phyloP scores from a whole-genome alignment of 2,113 vertebrate genomes.

The Lophotis ruficrista region DNA sequence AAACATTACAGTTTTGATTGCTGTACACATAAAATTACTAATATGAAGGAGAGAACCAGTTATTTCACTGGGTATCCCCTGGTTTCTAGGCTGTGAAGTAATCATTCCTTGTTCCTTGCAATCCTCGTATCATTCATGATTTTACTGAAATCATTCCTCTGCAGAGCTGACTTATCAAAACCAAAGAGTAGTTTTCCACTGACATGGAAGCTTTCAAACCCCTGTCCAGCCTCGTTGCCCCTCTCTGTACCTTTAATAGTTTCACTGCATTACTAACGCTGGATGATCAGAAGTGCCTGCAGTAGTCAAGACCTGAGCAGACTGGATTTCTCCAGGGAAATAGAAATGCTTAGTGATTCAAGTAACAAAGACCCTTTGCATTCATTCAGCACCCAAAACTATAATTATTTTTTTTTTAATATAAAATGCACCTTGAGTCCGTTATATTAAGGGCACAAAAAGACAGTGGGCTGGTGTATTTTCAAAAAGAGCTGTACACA shows the following conservation, averaged over 20 bases:
- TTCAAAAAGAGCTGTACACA: fast-evolving
- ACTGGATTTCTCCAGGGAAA: background rate
- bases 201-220: background rate
- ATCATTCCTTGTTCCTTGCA: background rate
- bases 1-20: background rate
- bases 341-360: background rate
- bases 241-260: background rate
- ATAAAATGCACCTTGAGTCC: background rate
- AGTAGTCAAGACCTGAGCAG: background rate
- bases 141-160: background rate
- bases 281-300: background rate
- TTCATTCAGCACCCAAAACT: background rate
- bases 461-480: fast-evolving
- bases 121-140: background rate
- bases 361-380: background rate
- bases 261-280: background rate
- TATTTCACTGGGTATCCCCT: background rate
- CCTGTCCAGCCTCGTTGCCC: background rate
- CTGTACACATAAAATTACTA: background rate
- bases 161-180: background rate
- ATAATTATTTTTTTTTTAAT: background rate
- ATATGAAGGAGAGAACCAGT: background rate
- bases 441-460: background rate
- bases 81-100: background rate
- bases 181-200: background rate